Evolutionary conservation across 2,113 vertebrate genomes (phyloP).

Genomic region (Eurypyga helias): DNA sequence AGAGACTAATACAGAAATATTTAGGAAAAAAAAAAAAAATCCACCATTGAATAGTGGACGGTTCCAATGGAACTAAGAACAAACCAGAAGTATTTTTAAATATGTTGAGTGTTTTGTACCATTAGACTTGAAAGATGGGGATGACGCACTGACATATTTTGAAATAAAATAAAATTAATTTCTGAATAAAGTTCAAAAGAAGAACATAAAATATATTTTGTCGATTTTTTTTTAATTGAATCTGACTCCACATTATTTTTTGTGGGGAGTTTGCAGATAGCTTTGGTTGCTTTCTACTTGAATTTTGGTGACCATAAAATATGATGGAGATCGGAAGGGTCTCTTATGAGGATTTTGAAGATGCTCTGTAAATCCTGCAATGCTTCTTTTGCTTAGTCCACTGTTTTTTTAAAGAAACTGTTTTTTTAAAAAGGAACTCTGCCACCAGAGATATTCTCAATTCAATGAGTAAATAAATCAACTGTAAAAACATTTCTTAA

Average conservation of each 20-base stretch:
- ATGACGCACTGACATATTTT: no score
- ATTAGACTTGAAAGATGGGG: no score
- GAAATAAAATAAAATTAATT: no score
- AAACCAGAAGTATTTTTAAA: no score
- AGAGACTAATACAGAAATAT: no score
- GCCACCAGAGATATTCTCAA: neutral
- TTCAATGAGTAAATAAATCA: constrained; percentile 42
- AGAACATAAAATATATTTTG: no score
- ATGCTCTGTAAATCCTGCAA: neutral
- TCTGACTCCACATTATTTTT: neutral
- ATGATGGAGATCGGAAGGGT: neutral
- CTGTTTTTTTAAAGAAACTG: neutral
- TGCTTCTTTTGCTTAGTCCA: neutral
- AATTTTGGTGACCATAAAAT: neutral
- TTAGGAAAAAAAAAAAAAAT: no score
- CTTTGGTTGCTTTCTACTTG: neutral
- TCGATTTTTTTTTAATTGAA: neutral
- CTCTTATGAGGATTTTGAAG: neutral
- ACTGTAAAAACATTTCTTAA: constrained; percentile 28
- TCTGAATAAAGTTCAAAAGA: no score
- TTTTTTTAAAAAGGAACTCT: neutral
- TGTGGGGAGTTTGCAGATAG: neutral
- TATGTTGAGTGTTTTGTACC: no score
- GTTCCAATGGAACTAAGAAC: no score
- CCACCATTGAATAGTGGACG: no score